Evolutionary conservation across 2,888 invertebrate genomes (phyloP).

Genomic region (Drosophila merina): DNA sequence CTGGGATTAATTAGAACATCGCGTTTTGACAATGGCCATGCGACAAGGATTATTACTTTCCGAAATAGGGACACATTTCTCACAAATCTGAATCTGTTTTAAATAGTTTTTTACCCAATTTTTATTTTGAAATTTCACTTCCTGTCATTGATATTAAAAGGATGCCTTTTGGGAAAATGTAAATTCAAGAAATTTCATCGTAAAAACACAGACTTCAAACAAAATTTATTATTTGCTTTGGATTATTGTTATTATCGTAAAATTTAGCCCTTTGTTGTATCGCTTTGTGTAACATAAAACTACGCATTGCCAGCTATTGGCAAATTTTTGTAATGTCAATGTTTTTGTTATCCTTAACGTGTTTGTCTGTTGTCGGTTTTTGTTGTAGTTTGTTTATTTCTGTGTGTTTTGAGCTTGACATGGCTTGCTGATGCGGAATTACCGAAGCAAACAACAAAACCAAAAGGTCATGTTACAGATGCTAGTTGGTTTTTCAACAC

Average conservation of each 20-base stretch:
- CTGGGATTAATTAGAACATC: constrained; percentile 34
- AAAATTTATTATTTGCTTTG: constrained; percentile 5
- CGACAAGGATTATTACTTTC: neutral
- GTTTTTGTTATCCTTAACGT: constrained; percentile 6
- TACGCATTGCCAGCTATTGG: constrained; percentile 46
- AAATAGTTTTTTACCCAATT: too few relatives aligned
- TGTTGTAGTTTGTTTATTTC: constrained; percentile 10
- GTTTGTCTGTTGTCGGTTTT: constrained; percentile 7
- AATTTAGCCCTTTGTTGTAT: constrained; percentile 36
- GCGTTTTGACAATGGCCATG: constrained; percentile 6
- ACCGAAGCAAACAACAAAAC: constrained; percentile 54
- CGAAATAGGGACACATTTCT: neutral
- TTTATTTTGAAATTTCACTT: too few relatives aligned
- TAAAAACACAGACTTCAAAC: neutral
- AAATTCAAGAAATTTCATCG: neutral
- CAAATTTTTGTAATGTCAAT: constrained; percentile 48
- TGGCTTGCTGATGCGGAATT: constrained; percentile 55
- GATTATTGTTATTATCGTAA: constrained; percentile 11
- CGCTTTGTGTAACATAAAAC: constrained; percentile 43
- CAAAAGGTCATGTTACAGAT: constrained; percentile 19
- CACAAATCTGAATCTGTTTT: neutral
- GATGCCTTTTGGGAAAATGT: neutral
- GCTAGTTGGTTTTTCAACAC: constrained; percentile 3
- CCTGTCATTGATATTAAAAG: neutral
- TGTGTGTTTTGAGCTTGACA: constrained; percentile 50